Evolutionary conservation across 2,888 invertebrate species (phyloP).

Genomic region (Capitulum mitella): DNA sequence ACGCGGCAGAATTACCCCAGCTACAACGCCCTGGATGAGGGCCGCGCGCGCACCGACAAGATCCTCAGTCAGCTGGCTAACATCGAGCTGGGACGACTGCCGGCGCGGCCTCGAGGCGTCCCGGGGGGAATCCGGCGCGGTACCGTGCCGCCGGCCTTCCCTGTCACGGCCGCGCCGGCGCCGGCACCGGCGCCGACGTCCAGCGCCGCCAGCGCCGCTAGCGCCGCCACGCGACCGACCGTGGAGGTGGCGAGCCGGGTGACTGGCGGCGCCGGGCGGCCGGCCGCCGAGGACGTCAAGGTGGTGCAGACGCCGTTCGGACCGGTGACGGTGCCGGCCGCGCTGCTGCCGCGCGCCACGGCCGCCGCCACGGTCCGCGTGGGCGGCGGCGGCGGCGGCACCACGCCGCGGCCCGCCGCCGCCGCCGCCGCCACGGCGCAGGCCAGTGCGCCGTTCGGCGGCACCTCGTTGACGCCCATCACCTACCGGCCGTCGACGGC

Average conservation of each 20-base stretch:
- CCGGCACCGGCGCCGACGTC: neutral
- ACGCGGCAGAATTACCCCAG: slow-evolving; percentile 21
- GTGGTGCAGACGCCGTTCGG: slow-evolving; percentile 21
- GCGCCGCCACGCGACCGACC: neutral
- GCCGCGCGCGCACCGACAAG: neutral
- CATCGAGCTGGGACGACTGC: slow-evolving; percentile 1
- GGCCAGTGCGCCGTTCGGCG: neutral
- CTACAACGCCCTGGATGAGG: neutral
- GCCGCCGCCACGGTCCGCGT: neutral
- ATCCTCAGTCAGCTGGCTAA: slow-evolving; percentile 5
- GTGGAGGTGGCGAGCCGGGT: neutral
- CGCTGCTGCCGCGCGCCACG: neutral
- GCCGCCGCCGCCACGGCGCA: neutral
- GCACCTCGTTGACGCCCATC: neutral
- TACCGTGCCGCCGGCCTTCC: too few species aligned
- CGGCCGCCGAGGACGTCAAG: neutral
- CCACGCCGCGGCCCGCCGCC: too few species aligned
- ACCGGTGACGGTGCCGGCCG: slow-evolving; percentile 6
- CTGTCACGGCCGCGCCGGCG: too few species aligned
- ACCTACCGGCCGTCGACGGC: neutral
- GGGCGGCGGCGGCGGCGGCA: neutral
- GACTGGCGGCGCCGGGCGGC: neutral
- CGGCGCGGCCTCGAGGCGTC: neutral
- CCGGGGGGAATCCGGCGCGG: too few species aligned
- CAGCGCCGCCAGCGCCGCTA: neutral